A percentile compares a stretch with the other conserved stretches of the same genome.
Conservation (phyloP, 2,888 invertebrate species). For the Tachina lurida region DNA sequence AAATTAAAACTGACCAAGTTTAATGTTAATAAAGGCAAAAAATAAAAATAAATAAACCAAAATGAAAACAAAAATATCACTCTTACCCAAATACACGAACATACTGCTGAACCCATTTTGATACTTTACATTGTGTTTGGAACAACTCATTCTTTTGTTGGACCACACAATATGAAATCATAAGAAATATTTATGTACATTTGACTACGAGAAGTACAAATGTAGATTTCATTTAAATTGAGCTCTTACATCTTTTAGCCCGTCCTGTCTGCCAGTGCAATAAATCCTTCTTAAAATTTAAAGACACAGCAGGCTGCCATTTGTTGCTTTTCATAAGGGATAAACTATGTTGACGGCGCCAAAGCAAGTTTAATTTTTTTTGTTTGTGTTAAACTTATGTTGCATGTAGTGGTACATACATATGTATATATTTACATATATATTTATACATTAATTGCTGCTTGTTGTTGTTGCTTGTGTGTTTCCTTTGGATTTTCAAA, state of each 20-base stretch:
- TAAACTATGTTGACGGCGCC: conserved; percentile 69
- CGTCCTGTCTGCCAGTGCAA: conserved; percentile 54
- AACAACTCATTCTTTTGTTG: background rate
- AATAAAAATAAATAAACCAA: background rate
- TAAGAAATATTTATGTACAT: conserved; percentile 35
- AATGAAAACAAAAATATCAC: conserved; percentile 7
- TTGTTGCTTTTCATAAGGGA: conserved; percentile 47
- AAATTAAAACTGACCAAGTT: conserved; percentile 42
- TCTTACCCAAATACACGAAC: background rate
- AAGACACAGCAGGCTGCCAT: conserved; percentile 60
- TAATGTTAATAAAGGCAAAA: background rate
- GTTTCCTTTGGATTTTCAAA: background rate
- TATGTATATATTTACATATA: background rate
- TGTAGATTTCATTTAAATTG: conserved; percentile 63
- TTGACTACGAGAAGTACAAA: conserved; percentile 18
- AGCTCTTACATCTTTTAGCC: conserved; percentile 57
- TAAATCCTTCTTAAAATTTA: conserved; percentile 63
- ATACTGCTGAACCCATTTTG: background rate
- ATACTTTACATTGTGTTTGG: background rate
- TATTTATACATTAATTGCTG: background rate
- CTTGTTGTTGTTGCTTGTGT: conserved; percentile 6
- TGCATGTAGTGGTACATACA: background rate
- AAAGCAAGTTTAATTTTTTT: conserved; percentile 45
- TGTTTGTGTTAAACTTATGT: conserved; percentile 20
- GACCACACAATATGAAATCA: conserved; percentile 59